These are phyloP conservation scores for Botrylloides violaceus DNA, from an alignment of 23 tunicate genomes.

Conservation along the genomic window DNA sequence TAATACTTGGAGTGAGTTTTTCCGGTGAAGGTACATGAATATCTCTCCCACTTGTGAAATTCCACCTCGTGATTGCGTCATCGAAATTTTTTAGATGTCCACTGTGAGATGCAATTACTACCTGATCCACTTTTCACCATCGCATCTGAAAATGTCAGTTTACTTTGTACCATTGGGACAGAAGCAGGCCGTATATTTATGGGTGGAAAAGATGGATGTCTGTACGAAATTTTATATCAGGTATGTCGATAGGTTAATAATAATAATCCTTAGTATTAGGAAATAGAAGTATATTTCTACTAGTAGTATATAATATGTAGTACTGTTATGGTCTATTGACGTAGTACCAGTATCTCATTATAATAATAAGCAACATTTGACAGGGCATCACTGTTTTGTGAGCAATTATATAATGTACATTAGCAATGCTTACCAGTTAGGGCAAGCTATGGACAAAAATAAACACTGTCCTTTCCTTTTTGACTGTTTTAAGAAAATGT, in stretches of 20 bases:
- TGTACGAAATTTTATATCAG: slow-evolving; percentile 85
- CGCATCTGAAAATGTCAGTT: slow-evolving; percentile 59
- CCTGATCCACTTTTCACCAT: slow-evolving; percentile 93
- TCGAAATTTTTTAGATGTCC: slow-evolving; percentile 40
- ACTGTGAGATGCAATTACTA: slow-evolving; percentile 79
- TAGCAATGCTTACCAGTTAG: too few relatives aligned
- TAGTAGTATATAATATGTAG: too few relatives aligned
- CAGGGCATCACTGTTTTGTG: too few relatives aligned
- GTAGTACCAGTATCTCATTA: too few relatives aligned
- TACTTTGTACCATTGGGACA: slow-evolving; percentile 67
- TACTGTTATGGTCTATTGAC: too few relatives aligned
- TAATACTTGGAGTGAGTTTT: slow-evolving; percentile 93
- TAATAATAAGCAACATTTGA: too few relatives aligned
- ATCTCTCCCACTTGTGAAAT: background rate
- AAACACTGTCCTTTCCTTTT: too few relatives aligned
- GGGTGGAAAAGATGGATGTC: slow-evolving; percentile 96
- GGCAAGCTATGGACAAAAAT: too few relatives aligned
- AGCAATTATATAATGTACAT: too few relatives aligned
- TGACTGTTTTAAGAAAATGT: too few relatives aligned
- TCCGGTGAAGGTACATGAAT: slow-evolving; percentile 58
- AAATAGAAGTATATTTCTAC: too few relatives aligned
- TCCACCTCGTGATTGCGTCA: background rate
- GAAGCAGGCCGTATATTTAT: slow-evolving; percentile 76
- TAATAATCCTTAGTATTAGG: too few relatives aligned
- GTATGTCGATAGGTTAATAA: slow-evolving; percentile 13